phyloP scores from a whole-genome alignment of 2,888 invertebrate genomes.

The Apomyelois bistriatella region DNA sequence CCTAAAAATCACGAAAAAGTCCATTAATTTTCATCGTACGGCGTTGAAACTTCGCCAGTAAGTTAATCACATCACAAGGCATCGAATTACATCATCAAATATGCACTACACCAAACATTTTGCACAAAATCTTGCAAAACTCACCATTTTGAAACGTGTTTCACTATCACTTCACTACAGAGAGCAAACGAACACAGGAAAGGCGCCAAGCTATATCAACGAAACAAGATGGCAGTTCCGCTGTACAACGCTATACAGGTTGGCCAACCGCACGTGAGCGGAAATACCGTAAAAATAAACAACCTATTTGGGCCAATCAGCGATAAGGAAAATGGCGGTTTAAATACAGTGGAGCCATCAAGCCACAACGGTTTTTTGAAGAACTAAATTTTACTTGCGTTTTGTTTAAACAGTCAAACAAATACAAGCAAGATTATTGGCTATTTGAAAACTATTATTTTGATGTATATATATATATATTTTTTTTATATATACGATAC shows the following conservation, averaged over 20 bases:
- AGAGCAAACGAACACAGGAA: conserved; percentile 73
- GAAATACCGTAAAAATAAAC: conserved; percentile 50
- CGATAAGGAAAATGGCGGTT: conserved; percentile 47
- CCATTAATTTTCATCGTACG: conserved; percentile 79
- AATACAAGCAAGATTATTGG: no score
- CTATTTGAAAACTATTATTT: no score
- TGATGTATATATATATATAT: background rate
- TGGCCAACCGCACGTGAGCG: conserved; percentile 53
- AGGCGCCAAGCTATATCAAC: conserved; percentile 77
- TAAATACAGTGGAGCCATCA: conserved; percentile 55
- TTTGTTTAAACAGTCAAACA: conserved; percentile 23
- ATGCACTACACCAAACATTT: conserved; percentile 43
- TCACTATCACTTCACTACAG: conserved; percentile 66
- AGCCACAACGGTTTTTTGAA: conserved; percentile 41
- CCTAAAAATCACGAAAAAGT: conserved; percentile 85
- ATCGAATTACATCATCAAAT: conserved; percentile 53
- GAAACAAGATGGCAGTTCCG: conserved; percentile 69
- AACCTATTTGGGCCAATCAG: conserved; percentile 45
- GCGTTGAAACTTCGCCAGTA: conserved; percentile 80
- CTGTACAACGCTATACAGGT: conserved; percentile 38
- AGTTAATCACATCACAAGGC: conserved; percentile 53
- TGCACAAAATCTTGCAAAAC: conserved; percentile 75
- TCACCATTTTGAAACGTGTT: conserved; percentile 80
- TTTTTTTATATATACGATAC: no score
- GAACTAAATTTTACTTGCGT: conserved; percentile 28